Evolutionary conservation across 1,140 invertebrate genomes (phyloP).

Genomic region (Chionoecetes opilio): DNA sequence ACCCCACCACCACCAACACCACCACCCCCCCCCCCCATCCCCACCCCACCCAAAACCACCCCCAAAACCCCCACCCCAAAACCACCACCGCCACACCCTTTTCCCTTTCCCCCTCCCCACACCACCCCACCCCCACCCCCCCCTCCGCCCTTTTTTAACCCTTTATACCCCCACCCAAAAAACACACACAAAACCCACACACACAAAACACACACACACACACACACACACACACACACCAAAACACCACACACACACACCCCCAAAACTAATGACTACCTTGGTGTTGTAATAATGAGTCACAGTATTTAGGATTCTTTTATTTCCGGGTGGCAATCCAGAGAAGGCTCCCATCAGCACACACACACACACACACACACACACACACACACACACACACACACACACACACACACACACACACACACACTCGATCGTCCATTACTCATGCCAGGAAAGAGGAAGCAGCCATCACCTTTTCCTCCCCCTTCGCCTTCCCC

Average conservation of each 20-base stretch:
- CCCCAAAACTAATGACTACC: not conserved
- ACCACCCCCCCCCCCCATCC: not conserved
- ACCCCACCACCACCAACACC: not conserved
- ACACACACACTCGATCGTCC: not conserved
- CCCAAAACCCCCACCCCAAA: not conserved
- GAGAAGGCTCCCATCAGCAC: too few relatives aligned
- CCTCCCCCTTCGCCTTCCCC: not conserved
- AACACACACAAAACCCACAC: too few relatives aligned
- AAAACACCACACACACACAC: too few relatives aligned
- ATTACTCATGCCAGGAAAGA: conserved; percentile 18
- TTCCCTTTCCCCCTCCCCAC: too few relatives aligned
- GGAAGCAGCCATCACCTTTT: conserved; percentile 24
- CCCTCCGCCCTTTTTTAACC: conserved; percentile 32
- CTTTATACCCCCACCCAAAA: not conserved
- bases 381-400: conserved; percentile 20
- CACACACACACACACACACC: too few relatives aligned
- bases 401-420: conserved; percentile 28
- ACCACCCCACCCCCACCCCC: not conserved
- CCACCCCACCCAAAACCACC: not conserved
- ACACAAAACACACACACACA: too few relatives aligned
- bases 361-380: not conserved
- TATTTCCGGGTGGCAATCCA: conserved; percentile 16
- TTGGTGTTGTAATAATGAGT: conserved; percentile 30
- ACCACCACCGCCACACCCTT: too few relatives aligned
- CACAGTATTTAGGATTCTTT: conserved; percentile 30